Base-by-base conservation (phyloP, 2,113 vertebrate genomes). In the Pomatorhinus ruficollis region DNA sequence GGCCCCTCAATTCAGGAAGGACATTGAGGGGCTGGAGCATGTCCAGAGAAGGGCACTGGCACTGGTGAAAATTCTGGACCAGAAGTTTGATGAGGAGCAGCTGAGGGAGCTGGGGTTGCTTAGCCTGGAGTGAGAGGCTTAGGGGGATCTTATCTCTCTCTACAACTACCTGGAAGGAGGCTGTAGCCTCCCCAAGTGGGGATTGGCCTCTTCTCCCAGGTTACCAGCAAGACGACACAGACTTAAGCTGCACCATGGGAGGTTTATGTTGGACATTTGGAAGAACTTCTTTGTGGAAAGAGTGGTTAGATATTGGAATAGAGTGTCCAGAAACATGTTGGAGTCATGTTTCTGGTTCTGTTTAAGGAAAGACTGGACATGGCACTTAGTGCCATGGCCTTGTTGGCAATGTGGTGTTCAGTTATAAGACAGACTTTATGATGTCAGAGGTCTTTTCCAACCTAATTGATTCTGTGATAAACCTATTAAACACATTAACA, bases 21-120 rank as follows among this genome's bases (percentile, higher is more conserved):
- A 33, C 5, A 4, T 7, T 27, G 31, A 42, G 12, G 12, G 28
- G 27, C 68, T 59, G 31, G 50, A 57, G 15, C 2, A 0, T 6
- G 22, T 74, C 28, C 44, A 39, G 22, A 65, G 33, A 52, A 57
- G 37, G 31, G 22, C 33, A 65, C 0, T 3, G 4, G 33, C 7
- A 15, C 37, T 81, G 22, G 8, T 15, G 52, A 44, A 44, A 23
- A 19, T 4, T 65, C 37, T 66, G 68, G 45, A 66, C 37, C 50
- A 50, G 12, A 57, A 16, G 27, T 37, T 12, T 24, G 5, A 16
- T 33, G 31, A 72, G 35, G 21, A 50, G 37, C 19, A 35, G 10
- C 31, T 52, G 37, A 31, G 10, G 22, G 59, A 65, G 25, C 5
- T 81, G 27, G 8, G 6, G 8, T 1, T 33, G 3, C 57, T 81